These are phyloP conservation scores for Aegithalos caudatus DNA, from an alignment of 2,113 vertebrate species.

Conservation along the genomic window DNA sequence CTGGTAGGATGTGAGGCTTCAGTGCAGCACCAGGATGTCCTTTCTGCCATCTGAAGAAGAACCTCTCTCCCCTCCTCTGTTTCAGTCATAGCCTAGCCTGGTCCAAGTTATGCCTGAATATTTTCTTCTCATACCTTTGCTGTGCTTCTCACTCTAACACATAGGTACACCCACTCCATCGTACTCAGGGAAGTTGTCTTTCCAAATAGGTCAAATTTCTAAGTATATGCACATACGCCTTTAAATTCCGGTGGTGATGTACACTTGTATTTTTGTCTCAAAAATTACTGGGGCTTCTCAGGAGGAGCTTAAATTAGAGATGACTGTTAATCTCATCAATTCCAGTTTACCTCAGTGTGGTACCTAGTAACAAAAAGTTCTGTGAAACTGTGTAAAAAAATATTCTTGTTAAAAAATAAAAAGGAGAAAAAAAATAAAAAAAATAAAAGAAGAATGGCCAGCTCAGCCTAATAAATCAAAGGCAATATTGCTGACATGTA, in stretches of 20 bases:
- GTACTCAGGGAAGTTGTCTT: not conserved
- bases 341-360: not conserved
- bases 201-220: constrained; percentile 14
- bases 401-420: not conserved
- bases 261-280: not conserved
- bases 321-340: not conserved
- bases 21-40: not conserved
- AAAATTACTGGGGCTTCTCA: not conserved
- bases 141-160: not conserved
- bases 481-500: not conserved
- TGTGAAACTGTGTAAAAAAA: not conserved
- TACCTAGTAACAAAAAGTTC: not conserved
- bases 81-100: not conserved
- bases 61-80: not conserved
- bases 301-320: not conserved
- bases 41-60: not conserved
- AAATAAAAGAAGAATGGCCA: rapidly evolving
- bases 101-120: not conserved
- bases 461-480: not conserved
- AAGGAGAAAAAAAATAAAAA: rapidly evolving
- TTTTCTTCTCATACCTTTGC: not conserved
- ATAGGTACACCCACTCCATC: not conserved
- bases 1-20: not conserved
- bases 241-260: not conserved
- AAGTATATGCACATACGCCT: not conserved